These are phyloP conservation scores for Liposcelis brunnea DNA, from an alignment of 2,888 invertebrate genomes.

Conservation along the genomic window DNA sequence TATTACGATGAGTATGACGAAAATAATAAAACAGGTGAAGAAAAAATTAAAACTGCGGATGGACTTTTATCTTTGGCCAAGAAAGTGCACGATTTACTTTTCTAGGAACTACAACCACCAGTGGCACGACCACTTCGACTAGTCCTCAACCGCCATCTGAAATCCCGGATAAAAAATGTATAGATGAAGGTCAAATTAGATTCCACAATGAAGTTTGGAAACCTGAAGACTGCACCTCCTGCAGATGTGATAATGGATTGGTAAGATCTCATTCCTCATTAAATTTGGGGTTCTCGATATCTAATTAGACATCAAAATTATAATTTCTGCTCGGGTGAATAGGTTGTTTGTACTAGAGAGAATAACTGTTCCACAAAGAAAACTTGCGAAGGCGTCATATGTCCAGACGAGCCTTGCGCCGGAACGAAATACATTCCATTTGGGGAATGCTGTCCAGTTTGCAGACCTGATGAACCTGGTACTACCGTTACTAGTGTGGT, in stretches of 20 bases:
- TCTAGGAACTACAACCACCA: no score
- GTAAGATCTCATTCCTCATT: background rate
- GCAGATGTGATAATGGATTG: background rate
- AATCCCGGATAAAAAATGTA: background rate
- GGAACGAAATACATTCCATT: conserved; percentile 12
- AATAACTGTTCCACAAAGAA: background rate
- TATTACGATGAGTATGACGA: background rate
- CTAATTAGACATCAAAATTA: no score
- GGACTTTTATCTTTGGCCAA: no score
- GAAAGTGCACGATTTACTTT: no score
- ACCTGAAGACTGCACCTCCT: background rate
- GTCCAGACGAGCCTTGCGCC: background rate
- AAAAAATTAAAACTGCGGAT: background rate
- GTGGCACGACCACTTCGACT: background rate
- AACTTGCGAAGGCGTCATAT: background rate
- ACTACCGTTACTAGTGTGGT: background rate
- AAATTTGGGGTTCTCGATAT: background rate
- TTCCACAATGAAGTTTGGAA: conserved; percentile 3
- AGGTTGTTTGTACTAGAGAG: background rate
- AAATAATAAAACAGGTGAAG: conserved; percentile 4
- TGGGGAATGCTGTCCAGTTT: conserved; percentile 15
- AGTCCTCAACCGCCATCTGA: background rate
- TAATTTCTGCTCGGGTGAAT: no score
- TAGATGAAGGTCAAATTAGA: background rate
- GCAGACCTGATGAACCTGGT: conserved; percentile 9